Percentiles rank a stretch among this genome's conserved stretches.
These are phyloP conservation scores for Champsocephalus esox DNA, from an alignment of 2,797 vertebrate species.

Conservation along the genomic window DNA sequence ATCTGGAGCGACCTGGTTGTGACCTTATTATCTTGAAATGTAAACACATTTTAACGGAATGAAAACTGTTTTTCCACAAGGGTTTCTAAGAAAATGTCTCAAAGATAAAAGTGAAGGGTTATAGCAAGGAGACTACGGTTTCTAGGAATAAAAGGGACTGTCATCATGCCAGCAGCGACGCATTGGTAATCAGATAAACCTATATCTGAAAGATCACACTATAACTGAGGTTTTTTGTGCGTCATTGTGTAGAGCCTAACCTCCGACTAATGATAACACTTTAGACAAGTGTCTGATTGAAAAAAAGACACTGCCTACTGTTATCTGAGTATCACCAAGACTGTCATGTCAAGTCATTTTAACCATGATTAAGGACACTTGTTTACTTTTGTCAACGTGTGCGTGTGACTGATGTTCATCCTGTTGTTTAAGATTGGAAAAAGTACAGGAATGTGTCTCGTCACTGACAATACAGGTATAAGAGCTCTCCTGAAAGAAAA, in stretches of 20 bases:
- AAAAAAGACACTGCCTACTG: slow-evolving; percentile 1
- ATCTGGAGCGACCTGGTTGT: neutral
- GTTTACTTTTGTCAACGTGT: neutral
- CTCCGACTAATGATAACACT: slow-evolving; percentile 44
- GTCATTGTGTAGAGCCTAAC: slow-evolving; percentile 63
- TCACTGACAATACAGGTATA: slow-evolving; percentile 55
- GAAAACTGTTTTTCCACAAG: neutral
- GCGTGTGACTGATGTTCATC: slow-evolving; percentile 28
- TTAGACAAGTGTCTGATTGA: slow-evolving; percentile 2
- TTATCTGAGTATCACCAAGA: slow-evolving; percentile 51
- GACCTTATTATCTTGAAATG: neutral
- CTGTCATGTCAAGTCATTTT: slow-evolving; percentile 31
- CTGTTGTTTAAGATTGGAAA: slow-evolving; percentile 19
- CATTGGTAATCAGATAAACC: slow-evolving; percentile 35
- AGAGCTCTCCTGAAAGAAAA: slow-evolving; percentile 27
- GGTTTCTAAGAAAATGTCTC: slow-evolving; percentile 1
- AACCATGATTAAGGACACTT: slow-evolving; percentile 24
- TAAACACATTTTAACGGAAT: neutral
- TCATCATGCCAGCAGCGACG: slow-evolving; percentile 11
- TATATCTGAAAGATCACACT: slow-evolving; percentile 48
- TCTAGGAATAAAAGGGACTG: neutral
- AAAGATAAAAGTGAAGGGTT: neutral
- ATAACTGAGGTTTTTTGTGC: slow-evolving; percentile 41
- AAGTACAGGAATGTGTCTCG: slow-evolving; percentile 49
- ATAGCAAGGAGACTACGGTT: neutral